Percentiles rank a stretch among this genome's conserved stretches.
Evolutionary conservation across 1,140 invertebrate genomes (phyloP).

Genomic region (Heliconius nattereri): DNA sequence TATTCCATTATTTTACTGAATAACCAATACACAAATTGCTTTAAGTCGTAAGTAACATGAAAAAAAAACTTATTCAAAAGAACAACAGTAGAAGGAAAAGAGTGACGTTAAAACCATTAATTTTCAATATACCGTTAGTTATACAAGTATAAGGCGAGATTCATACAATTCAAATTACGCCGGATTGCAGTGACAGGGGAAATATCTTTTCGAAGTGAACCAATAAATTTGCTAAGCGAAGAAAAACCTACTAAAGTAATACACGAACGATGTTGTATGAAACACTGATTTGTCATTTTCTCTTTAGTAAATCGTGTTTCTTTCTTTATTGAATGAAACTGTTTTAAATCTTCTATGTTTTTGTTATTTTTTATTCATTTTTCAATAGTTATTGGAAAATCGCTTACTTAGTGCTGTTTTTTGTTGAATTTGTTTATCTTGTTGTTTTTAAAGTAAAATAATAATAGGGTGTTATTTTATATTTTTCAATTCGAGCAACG

Average conservation of each 20-base stretch:
- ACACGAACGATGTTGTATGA: conserved; percentile 18
- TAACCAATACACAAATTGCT: too few relatives aligned
- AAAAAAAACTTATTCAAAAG: not conserved
- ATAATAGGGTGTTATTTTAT: too few relatives aligned
- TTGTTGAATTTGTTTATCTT: not conserved
- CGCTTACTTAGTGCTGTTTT: not conserved
- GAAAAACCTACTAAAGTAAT: conserved; percentile 15
- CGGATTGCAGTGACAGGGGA: conserved; percentile 34
- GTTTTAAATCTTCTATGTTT: not conserved
- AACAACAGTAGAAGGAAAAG: not conserved
- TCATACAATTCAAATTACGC: conserved; percentile 36
- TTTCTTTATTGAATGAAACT: conserved; percentile 3
- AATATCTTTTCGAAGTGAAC: conserved; percentile 26
- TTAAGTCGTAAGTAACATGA: not conserved
- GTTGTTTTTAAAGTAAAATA: not conserved
- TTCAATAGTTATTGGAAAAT: not conserved
- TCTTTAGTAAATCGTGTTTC: not conserved
- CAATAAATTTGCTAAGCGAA: conserved; percentile 31
- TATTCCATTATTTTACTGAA: too few relatives aligned
- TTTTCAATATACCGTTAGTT: conserved; percentile 8
- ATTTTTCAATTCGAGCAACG: too few relatives aligned
- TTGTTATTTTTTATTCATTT: too few relatives aligned
- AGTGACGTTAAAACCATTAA: not conserved
- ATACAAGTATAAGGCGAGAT: conserved; percentile 17
- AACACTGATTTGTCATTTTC: conserved; percentile 17